phyloP scores from a whole-genome alignment of 1,140 invertebrate genomes.

The Pinna nobilis region DNA sequence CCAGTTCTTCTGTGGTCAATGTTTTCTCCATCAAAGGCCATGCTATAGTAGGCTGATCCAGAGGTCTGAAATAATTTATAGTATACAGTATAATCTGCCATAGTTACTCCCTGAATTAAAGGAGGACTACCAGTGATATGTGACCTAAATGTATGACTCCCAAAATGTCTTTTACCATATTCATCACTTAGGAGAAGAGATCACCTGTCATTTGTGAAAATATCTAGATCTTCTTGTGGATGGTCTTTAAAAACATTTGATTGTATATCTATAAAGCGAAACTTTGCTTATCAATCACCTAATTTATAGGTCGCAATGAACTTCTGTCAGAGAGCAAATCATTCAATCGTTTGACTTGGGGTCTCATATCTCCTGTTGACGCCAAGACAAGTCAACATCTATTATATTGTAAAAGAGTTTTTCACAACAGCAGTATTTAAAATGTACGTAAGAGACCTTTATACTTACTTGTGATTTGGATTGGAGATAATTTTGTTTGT shows the following conservation, averaged over 20 bases:
- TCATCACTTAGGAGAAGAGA: no score
- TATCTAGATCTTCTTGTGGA: no score
- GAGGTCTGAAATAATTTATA: constrained; percentile 50
- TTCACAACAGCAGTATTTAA: background rate
- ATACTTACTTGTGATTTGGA: background rate
- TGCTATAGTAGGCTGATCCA: constrained; percentile 16
- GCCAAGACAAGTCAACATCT: background rate
- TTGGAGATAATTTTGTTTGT: constrained; percentile 46
- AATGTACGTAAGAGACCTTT: background rate
- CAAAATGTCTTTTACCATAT: no score
- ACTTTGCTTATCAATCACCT: no score
- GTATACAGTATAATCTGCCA: no score
- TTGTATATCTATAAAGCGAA: no score
- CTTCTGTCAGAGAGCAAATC: background rate
- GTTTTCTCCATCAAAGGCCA: constrained; percentile 14
- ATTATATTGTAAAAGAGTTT: background rate
- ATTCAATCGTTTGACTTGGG: background rate
- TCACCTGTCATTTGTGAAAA: no score
- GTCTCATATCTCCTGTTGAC: background rate
- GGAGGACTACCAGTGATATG: no score
- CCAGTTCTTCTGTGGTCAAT: constrained; percentile 49
- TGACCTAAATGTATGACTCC: no score
- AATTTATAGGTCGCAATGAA: no score
- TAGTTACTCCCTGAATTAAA: no score
- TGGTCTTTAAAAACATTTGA: no score